These are phyloP conservation scores for Salminus brasiliensis DNA, from an alignment of 2,113 vertebrate species.

Conservation along the genomic window DNA sequence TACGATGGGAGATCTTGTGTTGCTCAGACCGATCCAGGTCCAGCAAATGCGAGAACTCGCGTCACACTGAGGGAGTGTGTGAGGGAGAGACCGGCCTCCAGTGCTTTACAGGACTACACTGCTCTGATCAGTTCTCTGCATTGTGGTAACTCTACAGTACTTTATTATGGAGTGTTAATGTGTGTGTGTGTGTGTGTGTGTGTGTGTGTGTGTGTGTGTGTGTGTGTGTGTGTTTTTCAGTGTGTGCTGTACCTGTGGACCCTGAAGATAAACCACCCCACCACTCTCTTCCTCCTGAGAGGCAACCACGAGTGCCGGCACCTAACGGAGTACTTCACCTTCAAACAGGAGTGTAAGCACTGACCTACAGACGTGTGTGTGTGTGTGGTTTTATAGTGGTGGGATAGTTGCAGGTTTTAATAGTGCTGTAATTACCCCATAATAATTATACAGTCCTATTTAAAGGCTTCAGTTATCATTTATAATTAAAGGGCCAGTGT, in stretches of 20 bases:
- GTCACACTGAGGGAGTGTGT: no score
- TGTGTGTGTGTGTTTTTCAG: slow-evolving; percentile 58
- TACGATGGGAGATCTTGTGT: no score
- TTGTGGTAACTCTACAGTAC: background rate
- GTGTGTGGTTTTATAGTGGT: background rate
- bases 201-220: slow-evolving; percentile 20
- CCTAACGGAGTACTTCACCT: slow-evolving; percentile 99
- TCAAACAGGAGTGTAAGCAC: slow-evolving; percentile 97
- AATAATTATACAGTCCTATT: no score
- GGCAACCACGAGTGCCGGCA: slow-evolving; percentile 99
- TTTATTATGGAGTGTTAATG: background rate
- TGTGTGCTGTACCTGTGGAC: slow-evolving; percentile 97
- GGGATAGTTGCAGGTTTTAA: background rate
- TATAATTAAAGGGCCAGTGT: no score
- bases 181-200: slow-evolving; percentile 24
- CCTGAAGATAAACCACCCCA: slow-evolving; percentile 96
- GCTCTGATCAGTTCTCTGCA: background rate
- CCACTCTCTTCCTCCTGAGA: slow-evolving; percentile 94
- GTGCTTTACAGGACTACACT: no score
- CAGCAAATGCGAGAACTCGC: no score
- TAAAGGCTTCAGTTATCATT: no score
- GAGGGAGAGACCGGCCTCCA: no score
- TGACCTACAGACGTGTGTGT: background rate
- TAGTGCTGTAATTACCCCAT: no score
- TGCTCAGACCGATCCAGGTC: no score